Percentiles rank a stretch among this genome's conserved stretches.
phyloP scores from a whole-genome alignment of 1,140 invertebrate genomes.

The Brachionus paranguensis region DNA sequence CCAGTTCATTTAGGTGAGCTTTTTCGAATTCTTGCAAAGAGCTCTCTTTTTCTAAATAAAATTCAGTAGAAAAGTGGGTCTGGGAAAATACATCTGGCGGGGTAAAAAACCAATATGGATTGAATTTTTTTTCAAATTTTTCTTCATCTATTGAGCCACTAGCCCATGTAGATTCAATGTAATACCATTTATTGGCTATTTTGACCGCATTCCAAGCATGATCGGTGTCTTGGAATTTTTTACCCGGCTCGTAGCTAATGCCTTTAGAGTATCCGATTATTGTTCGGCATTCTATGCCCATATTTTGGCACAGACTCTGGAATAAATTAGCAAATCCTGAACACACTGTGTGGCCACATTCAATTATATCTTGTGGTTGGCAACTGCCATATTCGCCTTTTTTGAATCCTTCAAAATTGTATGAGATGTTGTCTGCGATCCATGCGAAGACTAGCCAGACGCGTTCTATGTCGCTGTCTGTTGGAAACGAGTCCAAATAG shows the following conservation, averaged over 20 bases:
- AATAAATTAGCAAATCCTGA: not conserved
- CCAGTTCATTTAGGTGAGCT: not conserved
- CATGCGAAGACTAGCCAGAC: not conserved
- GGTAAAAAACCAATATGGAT: not conserved
- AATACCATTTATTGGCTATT: not conserved
- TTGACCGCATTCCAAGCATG: slow-evolving; percentile 25
- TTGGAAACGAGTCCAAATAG: not conserved
- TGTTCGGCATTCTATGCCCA: not conserved
- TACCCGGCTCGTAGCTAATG: not conserved
- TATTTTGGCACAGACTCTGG: not conserved
- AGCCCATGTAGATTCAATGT: not conserved
- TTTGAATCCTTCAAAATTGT: not conserved
- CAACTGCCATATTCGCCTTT: not conserved
- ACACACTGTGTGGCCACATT: not conserved
- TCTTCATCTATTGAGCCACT: not conserved
- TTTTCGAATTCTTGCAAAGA: not conserved
- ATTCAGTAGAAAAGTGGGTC: not conserved
- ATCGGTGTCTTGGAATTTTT: not conserved
- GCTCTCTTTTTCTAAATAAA: not conserved
- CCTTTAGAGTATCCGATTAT: not conserved
- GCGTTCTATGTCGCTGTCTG: not conserved
- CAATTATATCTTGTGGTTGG: not conserved
- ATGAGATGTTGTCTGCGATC: not conserved
- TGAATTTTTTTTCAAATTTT: not conserved
- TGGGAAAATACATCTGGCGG: not conserved